Evolutionary conservation across 2,113 vertebrate genomes (phyloP).

Genomic region (Tragelaphus imberbis): DNA sequence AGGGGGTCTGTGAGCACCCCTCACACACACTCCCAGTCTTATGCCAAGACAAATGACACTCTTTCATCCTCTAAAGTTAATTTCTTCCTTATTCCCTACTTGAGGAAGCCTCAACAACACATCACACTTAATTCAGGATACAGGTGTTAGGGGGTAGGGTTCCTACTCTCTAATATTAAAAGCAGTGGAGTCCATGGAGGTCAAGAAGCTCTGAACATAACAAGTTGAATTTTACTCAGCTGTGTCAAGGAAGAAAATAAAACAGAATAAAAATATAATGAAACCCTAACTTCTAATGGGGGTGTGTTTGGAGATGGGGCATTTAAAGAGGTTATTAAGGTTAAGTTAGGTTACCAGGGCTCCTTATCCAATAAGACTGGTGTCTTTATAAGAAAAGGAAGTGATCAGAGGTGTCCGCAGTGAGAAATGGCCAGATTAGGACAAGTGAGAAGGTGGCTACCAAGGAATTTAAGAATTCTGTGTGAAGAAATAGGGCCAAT

Average conservation of each 20-base stretch:
- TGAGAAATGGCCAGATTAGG: not conserved
- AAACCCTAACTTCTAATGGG: not conserved
- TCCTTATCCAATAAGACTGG: not conserved
- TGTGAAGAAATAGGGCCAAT: not conserved
- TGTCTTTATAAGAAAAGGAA: not conserved
- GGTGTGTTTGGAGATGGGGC: not conserved
- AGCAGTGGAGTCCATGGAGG: accelerated
- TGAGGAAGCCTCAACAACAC: not conserved
- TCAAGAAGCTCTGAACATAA: too few species aligned
- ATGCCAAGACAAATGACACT: not conserved
- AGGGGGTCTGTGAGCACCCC: not conserved
- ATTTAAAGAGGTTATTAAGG: too few species aligned
- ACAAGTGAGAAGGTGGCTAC: not conserved
- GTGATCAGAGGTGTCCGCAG: accelerated
- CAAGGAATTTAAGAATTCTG: not conserved
- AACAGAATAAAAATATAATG: not conserved
- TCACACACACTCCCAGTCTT: too few species aligned
- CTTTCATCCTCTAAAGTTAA: not conserved
- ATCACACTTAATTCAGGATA: not conserved
- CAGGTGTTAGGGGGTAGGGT: accelerated
- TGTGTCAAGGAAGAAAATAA: not conserved
- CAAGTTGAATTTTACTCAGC: not conserved
- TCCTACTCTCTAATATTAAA: not conserved
- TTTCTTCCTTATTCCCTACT: not conserved
- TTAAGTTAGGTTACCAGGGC: not conserved